Evolutionary conservation across 1,140 invertebrate genomes (phyloP).

Genomic region (Bombus soroeensis): DNA sequence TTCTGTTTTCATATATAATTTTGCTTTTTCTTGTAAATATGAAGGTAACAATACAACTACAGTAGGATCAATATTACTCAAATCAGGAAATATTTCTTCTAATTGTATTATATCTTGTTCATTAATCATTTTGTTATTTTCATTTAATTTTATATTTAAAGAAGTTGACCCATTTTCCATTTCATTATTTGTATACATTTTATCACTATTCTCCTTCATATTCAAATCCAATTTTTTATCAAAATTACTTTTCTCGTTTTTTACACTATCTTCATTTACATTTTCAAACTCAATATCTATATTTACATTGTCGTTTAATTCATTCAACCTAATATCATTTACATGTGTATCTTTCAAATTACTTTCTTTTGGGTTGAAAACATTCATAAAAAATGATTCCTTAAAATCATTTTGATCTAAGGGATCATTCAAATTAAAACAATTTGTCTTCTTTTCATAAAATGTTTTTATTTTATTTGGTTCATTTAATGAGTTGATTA

Average conservation of each 20-base stretch:
- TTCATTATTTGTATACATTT: neutral
- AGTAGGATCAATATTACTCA: constrained; percentile 79
- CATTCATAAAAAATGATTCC: constrained; percentile 77
- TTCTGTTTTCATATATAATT: constrained; percentile 70
- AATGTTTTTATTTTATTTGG: constrained; percentile 34
- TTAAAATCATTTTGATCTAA: constrained; percentile 72
- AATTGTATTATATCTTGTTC: constrained; percentile 64
- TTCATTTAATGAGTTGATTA: constrained; percentile 54
- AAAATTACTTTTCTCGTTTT: neutral
- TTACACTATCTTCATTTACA: neutral
- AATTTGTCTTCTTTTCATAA: neutral
- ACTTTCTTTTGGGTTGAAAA: constrained; percentile 63
- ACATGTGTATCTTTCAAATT: constrained; percentile 43
- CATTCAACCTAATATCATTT: constrained; percentile 57
- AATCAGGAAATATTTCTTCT: constrained; percentile 82
- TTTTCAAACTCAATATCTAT: neutral
- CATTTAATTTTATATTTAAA: neutral
- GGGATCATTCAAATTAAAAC: constrained; percentile 2
- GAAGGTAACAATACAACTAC: constrained; percentile 77
- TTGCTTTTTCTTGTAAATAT: constrained; percentile 77
- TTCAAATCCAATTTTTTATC: neutral
- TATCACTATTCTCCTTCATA: neutral
- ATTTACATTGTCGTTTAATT: constrained; percentile 13
- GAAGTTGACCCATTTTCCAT: neutral
- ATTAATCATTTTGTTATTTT: constrained; percentile 5